Conservation (phyloP, 2,113 vertebrate genomes). For the Platichthys flesus region DNA sequence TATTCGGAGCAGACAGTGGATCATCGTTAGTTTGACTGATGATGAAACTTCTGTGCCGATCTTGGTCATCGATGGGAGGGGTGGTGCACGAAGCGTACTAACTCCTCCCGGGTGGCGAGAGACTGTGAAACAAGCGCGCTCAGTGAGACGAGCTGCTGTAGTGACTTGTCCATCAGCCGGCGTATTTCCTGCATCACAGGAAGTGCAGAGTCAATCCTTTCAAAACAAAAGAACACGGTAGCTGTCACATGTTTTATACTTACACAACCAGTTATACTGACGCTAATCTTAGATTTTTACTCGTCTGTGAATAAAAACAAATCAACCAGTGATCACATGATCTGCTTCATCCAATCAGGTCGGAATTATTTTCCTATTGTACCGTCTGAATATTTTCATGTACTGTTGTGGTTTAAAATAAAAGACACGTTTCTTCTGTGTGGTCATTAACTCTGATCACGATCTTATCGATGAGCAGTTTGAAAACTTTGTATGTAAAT, state of each 20-base stretch:
- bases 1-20: too few relatives aligned
- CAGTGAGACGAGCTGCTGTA: conserved; percentile 2
- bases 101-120: neutral
- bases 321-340: neutral
- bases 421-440: neutral
- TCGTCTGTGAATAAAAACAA: too few relatives aligned
- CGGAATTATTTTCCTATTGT: neutral
- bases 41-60: too few relatives aligned
- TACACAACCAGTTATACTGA: neutral
- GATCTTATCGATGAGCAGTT: neutral
- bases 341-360: neutral
- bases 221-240: conserved; percentile 9
- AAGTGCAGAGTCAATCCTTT: conserved; percentile 9
- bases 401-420: neutral
- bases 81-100: too few relatives aligned
- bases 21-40: too few relatives aligned
- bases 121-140: neutral
- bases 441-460: neutral
- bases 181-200: neutral
- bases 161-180: neutral
- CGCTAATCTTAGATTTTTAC: too few relatives aligned
- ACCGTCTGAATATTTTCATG: neutral
- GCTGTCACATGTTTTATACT: conserved; percentile 7
- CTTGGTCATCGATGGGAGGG: too few relatives aligned
- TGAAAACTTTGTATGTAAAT: neutral